Evolutionary conservation across 2,888 invertebrate genomes (phyloP).

Genomic region (Amphimallon solstitiale): DNA sequence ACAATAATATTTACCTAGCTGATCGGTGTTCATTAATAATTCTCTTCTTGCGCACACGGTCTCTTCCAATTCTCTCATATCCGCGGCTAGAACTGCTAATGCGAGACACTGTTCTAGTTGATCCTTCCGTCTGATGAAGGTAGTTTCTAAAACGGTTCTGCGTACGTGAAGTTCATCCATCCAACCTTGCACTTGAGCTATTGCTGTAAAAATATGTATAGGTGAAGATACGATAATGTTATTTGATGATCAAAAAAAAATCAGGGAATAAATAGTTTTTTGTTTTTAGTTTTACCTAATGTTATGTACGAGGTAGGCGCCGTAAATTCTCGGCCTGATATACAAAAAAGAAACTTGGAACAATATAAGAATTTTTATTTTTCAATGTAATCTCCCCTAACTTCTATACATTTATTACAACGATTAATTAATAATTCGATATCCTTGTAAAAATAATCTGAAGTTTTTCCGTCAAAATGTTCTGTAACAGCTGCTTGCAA

Average conservation of each 20-base stretch:
- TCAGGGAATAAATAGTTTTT: neutral
- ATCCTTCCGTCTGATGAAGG: constrained; percentile 75
- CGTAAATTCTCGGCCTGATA: too few relatives aligned
- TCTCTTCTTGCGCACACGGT: constrained; percentile 68
- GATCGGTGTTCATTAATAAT: constrained; percentile 68
- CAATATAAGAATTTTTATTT: too few relatives aligned
- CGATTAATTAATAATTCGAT: too few relatives aligned
- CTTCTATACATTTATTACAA: too few relatives aligned
- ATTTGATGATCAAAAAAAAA: constrained; percentile 16
- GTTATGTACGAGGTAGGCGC: too few relatives aligned
- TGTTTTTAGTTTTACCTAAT: neutral
- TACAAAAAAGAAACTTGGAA: too few relatives aligned
- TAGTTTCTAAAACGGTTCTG: constrained; percentile 75
- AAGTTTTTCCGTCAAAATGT: too few relatives aligned
- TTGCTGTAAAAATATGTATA: constrained; percentile 62
- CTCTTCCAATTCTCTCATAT: constrained; percentile 73
- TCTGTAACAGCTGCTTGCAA: too few relatives aligned
- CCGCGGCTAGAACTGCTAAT: constrained; percentile 76
- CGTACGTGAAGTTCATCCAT: constrained; percentile 80
- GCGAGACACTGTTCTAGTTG: constrained; percentile 83
- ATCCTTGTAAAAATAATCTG: too few relatives aligned
- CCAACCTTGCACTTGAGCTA: constrained; percentile 79
- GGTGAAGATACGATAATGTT: constrained; percentile 15
- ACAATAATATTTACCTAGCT: constrained; percentile 63
- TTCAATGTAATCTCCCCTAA: too few relatives aligned